Base-by-base conservation (phyloP, 37 sponge, comb jelly and placozoan species). In the Lycopodina hypogea region DNA sequence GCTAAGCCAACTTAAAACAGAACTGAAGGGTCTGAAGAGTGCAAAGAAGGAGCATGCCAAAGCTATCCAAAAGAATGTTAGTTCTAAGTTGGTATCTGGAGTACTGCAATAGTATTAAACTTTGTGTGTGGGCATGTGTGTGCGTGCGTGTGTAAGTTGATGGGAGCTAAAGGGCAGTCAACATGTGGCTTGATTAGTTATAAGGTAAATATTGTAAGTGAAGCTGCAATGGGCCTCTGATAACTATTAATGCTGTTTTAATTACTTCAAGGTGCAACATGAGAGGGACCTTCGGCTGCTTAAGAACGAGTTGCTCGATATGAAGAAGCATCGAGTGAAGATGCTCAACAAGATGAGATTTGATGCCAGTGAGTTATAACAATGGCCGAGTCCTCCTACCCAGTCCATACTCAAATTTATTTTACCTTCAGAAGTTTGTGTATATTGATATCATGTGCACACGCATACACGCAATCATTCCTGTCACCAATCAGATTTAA, bases 241-340 rank as follows among this genome's bases (percentile, higher is more conserved):
- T n/a, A n/a, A n/a, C n/a, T n/a, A n/a, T n/a, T n/a, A n/a, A n/a
- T n/a, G n/a, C n/a, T n/a, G n/a, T n/a, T n/a, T n/a, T n/a, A n/a
- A n/a, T n/a, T 42, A 26, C 28, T 12, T 39, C 8, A 4, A 92
- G 89, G 86, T 70, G 7, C 79, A 80, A 56, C 87, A 87, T 11
- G 95, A 94, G 71, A 72, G 40, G 0, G 82, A 94, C 71, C 77
- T 94, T 45, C 81, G 68, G 65, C 26, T 52, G 26, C 68, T 94
- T 42, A 90, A 87, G 68, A 42, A 26, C 29, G 86, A 90, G 29
- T 52, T 94, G 11, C 79, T 83, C n/a, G 92, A 94, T 42, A 85
- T 94, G 95, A 94, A 94, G 76, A 94, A 90, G 40, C 89, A 85
- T 37, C 74, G 83, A 57, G 90, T 93, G n/a, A 88, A 84, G 61